phyloP scores from a whole-genome alignment of 1,140 invertebrate species.

The Trichonephila clavata region DNA sequence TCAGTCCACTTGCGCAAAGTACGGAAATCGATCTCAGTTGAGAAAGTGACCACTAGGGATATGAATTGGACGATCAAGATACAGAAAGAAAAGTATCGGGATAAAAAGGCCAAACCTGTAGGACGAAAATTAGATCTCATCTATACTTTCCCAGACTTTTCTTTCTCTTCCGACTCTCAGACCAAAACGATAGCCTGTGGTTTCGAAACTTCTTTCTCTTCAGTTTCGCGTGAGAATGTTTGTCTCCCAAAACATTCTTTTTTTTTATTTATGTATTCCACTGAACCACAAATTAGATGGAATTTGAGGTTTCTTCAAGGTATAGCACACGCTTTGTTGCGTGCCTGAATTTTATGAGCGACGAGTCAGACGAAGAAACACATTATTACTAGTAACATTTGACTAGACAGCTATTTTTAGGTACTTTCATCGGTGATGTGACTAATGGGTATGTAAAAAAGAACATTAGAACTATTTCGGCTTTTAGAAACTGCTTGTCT shows the following conservation, averaged over 20 bases:
- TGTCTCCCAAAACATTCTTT: not conserved
- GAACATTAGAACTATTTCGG: no score
- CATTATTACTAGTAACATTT: not conserved
- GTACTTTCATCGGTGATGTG: no score
- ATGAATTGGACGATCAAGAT: not conserved
- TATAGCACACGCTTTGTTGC: not conserved
- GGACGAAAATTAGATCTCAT: slow-evolving; percentile 12
- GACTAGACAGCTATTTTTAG: no score
- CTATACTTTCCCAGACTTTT: slow-evolving; percentile 12
- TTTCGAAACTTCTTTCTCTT: not conserved
- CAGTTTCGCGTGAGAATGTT: slow-evolving; percentile 5
- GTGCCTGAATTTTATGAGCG: not conserved
- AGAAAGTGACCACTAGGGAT: not conserved
- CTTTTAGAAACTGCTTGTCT: no score
- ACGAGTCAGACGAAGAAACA: not conserved
- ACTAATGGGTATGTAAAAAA: no score
- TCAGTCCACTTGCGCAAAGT: not conserved
- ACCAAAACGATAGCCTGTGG: not conserved
- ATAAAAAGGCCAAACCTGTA: not conserved
- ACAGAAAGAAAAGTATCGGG: not conserved
- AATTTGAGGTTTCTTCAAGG: not conserved
- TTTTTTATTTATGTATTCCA: not conserved
- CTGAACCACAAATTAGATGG: not conserved
- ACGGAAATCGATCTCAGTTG: not conserved
- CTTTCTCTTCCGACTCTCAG: not conserved